A percentile compares a stretch with the other conserved stretches of the same genome.
These are phyloP conservation scores for Odontesthes bonariensis DNA, from an alignment of 2,113 vertebrate species.

Conservation along the genomic window DNA sequence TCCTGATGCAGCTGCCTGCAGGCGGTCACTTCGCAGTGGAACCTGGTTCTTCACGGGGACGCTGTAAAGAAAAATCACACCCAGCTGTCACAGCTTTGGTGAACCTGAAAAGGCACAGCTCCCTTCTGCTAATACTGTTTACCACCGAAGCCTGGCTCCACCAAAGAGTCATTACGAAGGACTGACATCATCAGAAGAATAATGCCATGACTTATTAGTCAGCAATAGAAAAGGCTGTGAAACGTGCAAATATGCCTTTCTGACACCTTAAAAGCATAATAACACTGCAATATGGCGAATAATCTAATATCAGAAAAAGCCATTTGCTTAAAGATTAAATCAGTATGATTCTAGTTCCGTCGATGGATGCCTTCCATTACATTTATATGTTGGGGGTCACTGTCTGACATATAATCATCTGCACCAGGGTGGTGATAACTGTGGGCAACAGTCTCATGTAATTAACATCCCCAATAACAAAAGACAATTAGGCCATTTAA, in stretches of 20 bases:
- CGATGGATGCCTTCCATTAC: too few species aligned
- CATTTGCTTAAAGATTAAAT: not conserved
- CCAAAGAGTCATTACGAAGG: too few species aligned
- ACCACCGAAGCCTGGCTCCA: too few species aligned
- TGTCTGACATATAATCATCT: not conserved
- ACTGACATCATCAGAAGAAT: not conserved
- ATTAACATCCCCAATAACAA: not conserved
- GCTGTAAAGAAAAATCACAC: slow-evolving; percentile 46
- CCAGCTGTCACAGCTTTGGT: not conserved
- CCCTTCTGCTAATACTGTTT: too few species aligned
- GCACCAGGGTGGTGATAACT: not conserved
- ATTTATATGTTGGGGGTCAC: not conserved
- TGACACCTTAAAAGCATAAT: not conserved
- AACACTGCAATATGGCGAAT: slow-evolving; percentile 50
- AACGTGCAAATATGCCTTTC: not conserved
- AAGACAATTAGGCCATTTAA: not conserved
- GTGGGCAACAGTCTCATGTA: not conserved
- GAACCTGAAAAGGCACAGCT: not conserved
- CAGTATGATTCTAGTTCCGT: not conserved
- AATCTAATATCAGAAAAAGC: not conserved
- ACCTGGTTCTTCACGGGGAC: slow-evolving; percentile 36
- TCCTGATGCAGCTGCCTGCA: slow-evolving; percentile 57
- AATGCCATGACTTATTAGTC: slow-evolving; percentile 5
- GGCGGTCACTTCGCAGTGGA: slow-evolving; percentile 28
- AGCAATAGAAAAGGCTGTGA: not conserved